Conservation (phyloP, 2,888 invertebrate species). For the Leucophenga maculata region DNA sequence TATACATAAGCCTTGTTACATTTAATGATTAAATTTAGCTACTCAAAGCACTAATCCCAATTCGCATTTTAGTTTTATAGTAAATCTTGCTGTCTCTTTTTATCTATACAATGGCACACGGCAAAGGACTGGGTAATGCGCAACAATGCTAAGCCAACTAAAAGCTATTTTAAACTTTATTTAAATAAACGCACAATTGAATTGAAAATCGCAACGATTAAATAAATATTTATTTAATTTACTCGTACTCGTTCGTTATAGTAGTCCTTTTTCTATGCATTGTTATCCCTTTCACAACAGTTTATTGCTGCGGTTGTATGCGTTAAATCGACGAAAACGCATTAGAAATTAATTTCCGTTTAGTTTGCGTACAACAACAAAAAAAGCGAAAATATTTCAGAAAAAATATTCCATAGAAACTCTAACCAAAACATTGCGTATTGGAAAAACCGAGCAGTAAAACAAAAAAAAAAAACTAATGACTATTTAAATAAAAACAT, state of each 20-base stretch:
- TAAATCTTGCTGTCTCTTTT: constrained; percentile 36
- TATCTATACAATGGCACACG: no score
- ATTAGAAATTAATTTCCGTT: constrained; percentile 55
- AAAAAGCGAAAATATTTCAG: constrained; percentile 37
- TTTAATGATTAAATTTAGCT: no score
- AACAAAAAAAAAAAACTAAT: background rate
- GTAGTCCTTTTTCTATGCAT: no score
- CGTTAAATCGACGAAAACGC: constrained; percentile 34
- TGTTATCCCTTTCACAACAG: no score
- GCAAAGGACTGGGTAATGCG: background rate
- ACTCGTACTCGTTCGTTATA: background rate
- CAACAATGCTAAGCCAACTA: constrained; percentile 47
- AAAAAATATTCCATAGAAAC: background rate
- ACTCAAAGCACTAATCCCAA: no score
- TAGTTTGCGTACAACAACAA: constrained; percentile 1
- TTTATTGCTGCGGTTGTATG: no score
- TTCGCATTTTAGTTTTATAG: constrained; percentile 45
- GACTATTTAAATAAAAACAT: background rate
- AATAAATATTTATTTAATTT: constrained; percentile 15
- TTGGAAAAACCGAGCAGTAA: constrained; percentile 21
- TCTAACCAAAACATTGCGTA: constrained; percentile 40
- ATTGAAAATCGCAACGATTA: constrained; percentile 36
- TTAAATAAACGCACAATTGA: constrained; percentile 40
- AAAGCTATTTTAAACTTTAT: constrained; percentile 53
- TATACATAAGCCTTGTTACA: no score